A percentile compares a stretch with the other conserved stretches of the same genome.
Evolutionary conservation across 2,797 vertebrate species (phyloP).

Genomic region (Dallia pectoralis): DNA sequence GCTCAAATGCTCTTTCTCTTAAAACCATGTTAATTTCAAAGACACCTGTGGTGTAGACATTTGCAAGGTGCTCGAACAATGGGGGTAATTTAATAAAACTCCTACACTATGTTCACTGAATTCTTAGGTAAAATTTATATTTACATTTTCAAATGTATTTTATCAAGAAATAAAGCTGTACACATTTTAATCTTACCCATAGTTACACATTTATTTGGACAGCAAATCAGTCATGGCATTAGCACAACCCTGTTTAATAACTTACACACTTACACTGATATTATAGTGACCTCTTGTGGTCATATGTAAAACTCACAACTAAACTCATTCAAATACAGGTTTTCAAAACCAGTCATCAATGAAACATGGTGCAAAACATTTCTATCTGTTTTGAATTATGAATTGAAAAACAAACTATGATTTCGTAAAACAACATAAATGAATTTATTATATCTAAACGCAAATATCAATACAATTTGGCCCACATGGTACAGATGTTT

Average conservation of each 20-base stretch:
- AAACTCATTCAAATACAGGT: neutral
- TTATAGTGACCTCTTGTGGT: conserved; percentile 7
- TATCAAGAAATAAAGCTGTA: neutral
- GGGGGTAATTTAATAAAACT: no score
- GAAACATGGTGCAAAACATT: neutral
- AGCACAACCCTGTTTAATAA: neutral
- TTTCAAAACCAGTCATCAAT: neutral
- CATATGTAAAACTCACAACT: neutral
- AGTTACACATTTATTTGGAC: neutral
- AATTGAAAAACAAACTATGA: neutral
- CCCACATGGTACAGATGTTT: neutral
- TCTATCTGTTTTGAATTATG: neutral
- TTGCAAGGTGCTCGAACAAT: no score
- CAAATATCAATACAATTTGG: neutral
- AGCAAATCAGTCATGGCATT: neutral
- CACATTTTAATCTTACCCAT: neutral
- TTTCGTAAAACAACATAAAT: neutral
- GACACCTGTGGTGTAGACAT: no score
- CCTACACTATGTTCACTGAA: neutral
- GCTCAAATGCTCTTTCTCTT: no score
- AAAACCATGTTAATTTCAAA: no score
- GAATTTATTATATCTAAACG: neutral
- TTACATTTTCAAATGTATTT: neutral
- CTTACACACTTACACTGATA: neutral
- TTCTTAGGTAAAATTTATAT: neutral